Evolutionary conservation across 2,113 vertebrate species (phyloP), one percentile per base, ranked within the genome.

Genomic region (Ailuropoda melanoleuca): DNA sequence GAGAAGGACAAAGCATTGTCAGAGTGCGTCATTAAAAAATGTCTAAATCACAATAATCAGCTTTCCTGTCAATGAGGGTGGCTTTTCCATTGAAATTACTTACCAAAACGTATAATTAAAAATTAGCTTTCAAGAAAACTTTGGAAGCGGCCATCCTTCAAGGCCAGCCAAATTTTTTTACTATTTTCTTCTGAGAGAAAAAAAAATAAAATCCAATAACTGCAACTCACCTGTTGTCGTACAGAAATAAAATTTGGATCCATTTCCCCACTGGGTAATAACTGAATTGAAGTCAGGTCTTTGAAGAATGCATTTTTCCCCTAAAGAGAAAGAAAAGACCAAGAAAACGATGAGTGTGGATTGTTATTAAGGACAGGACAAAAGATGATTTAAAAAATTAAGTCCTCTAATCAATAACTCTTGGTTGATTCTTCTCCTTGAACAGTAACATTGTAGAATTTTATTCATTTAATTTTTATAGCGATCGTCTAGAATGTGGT

Each of bases 221-320:
- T 56, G 5, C 43, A 31, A 90, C 98, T 98, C 97, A 99, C 99
- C 99, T 99, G 99, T 86, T 99, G 99, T 92, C 99, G 98, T 43
- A 99, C 0, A 8, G 99, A 99, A 66, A 99, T 98, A 88, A 99
- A 97, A 1, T 98, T 98, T 58, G 99, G 99, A 97, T 99, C 99
- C 98, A 99, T 99, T 97, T 99, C 99, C 60, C 99, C 99, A 46
- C 99, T 99, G 84, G 99, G 99, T 74, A 99, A 98, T 98, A 99
- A 98, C 98, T 99, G 99, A 98, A 99, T 99, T 93, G 99, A 99
- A 8, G 99, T 99, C 81, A 99, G 98, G 78, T 99, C 99, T 98
- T 99, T 99, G 98, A 99, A 99, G 99, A 99, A 99, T 10, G 99
- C 99, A 74, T 99, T 99, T 98, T 99, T 99, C 37, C 99, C 99